A percentile compares a stretch with the other conserved stretches of the same genome.
Conservation (phyloP, 2,888 invertebrate species). For the Drosophila parthenogenetica region DNA sequence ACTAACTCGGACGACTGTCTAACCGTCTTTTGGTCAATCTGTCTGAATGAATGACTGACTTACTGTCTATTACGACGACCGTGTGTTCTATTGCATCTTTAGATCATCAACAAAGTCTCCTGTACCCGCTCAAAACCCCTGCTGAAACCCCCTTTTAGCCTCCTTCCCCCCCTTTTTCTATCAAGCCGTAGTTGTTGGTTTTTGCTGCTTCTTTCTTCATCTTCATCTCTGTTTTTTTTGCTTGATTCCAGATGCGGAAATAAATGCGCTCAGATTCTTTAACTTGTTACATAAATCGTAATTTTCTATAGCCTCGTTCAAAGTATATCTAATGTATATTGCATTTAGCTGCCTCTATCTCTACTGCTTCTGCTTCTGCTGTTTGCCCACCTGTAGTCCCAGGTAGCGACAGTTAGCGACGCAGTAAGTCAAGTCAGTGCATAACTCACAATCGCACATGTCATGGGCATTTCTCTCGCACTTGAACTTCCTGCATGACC, state of each 20-base stretch:
- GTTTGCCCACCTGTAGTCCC: constrained; percentile 9
- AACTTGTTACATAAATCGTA: constrained; percentile 80
- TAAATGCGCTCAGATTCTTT: constrained; percentile 76
- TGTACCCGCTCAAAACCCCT: neutral
- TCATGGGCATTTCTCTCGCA: constrained; percentile 58
- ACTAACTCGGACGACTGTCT: constrained; percentile 41
- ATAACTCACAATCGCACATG: constrained; percentile 55
- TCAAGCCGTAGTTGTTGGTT: neutral
- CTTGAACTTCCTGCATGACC: constrained; percentile 80
- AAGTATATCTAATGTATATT: constrained; percentile 75
- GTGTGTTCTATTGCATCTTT: constrained; percentile 21
- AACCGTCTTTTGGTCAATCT: constrained; percentile 40
- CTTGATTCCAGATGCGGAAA: constrained; percentile 69
- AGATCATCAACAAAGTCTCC: constrained; percentile 17
- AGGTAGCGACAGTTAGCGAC: neutral
- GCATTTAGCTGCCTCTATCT: constrained; percentile 71
- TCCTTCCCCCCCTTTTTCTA: neutral
- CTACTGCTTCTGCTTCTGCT: constrained; percentile 5
- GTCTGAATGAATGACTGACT: constrained; percentile 69
- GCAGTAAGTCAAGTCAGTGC: constrained; percentile 4
- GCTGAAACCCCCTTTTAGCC: neutral
- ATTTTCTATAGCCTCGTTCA: constrained; percentile 77
- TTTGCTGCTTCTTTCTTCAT: constrained; percentile 15
- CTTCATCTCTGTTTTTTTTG: constrained; percentile 31
- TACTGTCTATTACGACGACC: constrained; percentile 53